Evolutionary conservation across 2,888 invertebrate genomes (phyloP), one percentile per base, ranked within the genome.

Genomic region (Amiota minor): DNA sequence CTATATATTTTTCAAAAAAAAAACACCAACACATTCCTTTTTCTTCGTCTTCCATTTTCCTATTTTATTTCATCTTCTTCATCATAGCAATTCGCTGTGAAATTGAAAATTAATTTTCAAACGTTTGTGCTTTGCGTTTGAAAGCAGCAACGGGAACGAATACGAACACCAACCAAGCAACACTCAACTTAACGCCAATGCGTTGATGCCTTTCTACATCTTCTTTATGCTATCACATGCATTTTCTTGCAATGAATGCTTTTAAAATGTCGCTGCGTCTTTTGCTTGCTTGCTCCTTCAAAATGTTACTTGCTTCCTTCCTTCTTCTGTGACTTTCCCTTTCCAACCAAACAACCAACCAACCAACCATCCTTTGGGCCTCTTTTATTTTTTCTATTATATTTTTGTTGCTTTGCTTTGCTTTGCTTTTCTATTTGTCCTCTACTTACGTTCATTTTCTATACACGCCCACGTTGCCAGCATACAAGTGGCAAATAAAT

Each of bases 401-500:
- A 77, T 75, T 85, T 12, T 50, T 50, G 12, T 50, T 50, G 53
- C n/a, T 56, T 18, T 56, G n/a, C 55, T 55, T 55, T 16, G 12
- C 20, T 20, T 50, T 50, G 4, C 1, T 18, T 56, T 20, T 59
- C 23, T 16, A 18, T 20, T 20, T 59, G 16, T 18, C 11, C 59
- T 59, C 20, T 82, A 79, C 80, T 78, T 76, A 72, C 72, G 14
- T 68, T 65, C 71, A 47, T 73, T 61, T 16, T 35, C 11, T 59
- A 18, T 20, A 20, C 16, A 59, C 59, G 59, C 59, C 59, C 59
- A 59, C 59, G 59, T 53, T 16, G 81, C 79, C 83, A 82, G 82
- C 83, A 83, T 84, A 84, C 83, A 84, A 84, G 84, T 84, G 84
- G 83, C 83, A 84, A 84, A 84, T 84, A 84, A 84, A 84, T 84